Evolutionary conservation across 2,888 invertebrate genomes (phyloP).

Genomic region (Tenthredo notha): DNA sequence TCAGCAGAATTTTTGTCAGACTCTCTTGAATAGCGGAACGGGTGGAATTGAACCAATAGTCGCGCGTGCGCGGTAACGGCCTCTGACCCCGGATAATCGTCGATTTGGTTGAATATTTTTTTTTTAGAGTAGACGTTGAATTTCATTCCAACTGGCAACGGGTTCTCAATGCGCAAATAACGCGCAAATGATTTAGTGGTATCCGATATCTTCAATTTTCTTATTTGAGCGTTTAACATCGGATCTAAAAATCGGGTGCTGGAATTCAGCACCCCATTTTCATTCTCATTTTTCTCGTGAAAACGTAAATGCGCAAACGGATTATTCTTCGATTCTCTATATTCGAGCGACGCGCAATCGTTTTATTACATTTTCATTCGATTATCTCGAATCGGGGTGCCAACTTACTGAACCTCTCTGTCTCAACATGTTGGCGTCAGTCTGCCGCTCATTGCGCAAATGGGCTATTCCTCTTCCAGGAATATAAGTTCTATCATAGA

Average conservation of each 20-base stretch:
- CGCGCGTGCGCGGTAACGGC: neutral
- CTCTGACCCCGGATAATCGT: neutral
- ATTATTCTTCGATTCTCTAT: neutral
- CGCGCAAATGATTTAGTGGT: neutral
- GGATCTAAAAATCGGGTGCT: neutral
- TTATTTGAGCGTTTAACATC: neutral
- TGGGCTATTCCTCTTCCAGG: no score
- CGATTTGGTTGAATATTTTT: neutral
- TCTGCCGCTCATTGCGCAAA: no score
- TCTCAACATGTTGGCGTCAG: no score
- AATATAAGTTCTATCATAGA: no score
- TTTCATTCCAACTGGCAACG: neutral
- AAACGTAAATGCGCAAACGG: neutral
- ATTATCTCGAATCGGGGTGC: neutral
- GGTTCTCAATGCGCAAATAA: neutral
- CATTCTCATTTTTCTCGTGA: neutral
- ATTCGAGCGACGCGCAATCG: neutral
- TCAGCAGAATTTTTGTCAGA: neutral
- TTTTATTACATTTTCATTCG: neutral
- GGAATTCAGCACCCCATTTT: neutral
- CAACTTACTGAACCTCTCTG: slow-evolving; percentile 8
- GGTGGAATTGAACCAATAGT: neutral
- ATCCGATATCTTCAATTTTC: neutral
- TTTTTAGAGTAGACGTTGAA: neutral
- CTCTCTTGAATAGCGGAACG: neutral